Evolutionary conservation across 2,113 vertebrate species (phyloP), one percentile per base, ranked within the genome.

Genomic region (Catharus minimus): DNA sequence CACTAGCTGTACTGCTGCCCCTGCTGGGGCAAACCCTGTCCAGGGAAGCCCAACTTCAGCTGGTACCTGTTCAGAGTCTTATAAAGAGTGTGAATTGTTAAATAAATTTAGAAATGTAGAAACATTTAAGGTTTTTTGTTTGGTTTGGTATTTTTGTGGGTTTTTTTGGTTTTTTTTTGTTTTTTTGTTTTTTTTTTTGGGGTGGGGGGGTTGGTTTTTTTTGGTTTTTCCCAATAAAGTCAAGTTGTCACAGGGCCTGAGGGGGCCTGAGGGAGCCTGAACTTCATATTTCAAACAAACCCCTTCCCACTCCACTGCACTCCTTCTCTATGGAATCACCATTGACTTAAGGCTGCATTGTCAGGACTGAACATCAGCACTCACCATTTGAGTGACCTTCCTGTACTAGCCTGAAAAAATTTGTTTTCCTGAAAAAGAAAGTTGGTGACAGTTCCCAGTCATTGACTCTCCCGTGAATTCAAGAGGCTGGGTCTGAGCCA

Each of bases 281-380:
- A 11, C 11, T 32, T 50, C 5, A 0, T 38, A 3, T 78, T 58
- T 44, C 33, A 49, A 49, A 27, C 26, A 23, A 39, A 11, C 2
- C 5, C 9, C 27, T 58, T 58, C 60, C 30, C 21, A 13, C 15
- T 36, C 24, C 53, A 13, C 21, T 20, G 41, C 10, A 1, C 13
- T 58, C 5, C 26, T 55, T 49, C 15, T 26, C 21, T 5, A 2
- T 1, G 16, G 56, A 33, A 21, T 56, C 21, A 36, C 24, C 65
- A 26, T 3, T 41, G 38, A 5, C 13, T 17, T 4, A 2, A 23
- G 38, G 4, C 1, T 7, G 5, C 19, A 33, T 4, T 1, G 55
- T 30, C 43, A 57, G 56, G 61, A 49, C 33, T 13, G 50, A 26
- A 36, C 28, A 41, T 57, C 10, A 41, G 56, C 16, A 19, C 21